Percentiles rank a stretch among this genome's conserved stretches.
These are phyloP conservation scores for Hyaena hyaena DNA, from an alignment of 2,113 vertebrate genomes.

Conservation along the genomic window DNA sequence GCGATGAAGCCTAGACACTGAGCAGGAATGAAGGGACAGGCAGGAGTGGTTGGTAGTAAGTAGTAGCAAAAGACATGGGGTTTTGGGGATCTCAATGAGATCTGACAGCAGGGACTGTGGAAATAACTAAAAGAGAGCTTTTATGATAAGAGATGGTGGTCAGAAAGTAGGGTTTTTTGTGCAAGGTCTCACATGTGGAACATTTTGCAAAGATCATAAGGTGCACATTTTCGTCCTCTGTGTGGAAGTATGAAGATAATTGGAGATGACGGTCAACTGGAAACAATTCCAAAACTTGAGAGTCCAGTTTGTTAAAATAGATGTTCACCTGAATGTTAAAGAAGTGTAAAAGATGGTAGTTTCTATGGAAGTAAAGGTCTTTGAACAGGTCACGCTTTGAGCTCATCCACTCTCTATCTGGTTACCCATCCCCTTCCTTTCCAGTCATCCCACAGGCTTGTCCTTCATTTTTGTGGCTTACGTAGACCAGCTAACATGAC, in stretches of 20 bases:
- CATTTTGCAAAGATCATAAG: not conserved
- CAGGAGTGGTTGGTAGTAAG: not conserved
- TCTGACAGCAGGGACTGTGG: not conserved
- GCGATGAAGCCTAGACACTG: not conserved
- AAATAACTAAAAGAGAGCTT: not conserved
- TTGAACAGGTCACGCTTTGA: not conserved
- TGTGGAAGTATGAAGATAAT: not conserved
- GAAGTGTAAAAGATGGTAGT: not conserved
- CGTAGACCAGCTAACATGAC: not conserved
- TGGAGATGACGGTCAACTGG: not conserved
- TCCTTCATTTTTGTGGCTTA: not conserved
- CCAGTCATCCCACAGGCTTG: no score
- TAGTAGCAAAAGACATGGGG: not conserved
- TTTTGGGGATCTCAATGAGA: not conserved
- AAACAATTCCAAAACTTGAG: not conserved
- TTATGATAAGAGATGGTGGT: not conserved
- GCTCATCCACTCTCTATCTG: not conserved
- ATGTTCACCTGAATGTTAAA: not conserved
- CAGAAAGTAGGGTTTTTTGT: not conserved
- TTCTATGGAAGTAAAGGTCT: not conserved
- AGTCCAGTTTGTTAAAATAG: not conserved
- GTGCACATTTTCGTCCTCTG: not conserved
- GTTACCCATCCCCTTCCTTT: accelerated
- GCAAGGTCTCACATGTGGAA: not conserved
- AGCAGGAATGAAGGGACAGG: not conserved